Base-by-base conservation (phyloP, 2,113 vertebrate species). In the Anguilla japonica region DNA sequence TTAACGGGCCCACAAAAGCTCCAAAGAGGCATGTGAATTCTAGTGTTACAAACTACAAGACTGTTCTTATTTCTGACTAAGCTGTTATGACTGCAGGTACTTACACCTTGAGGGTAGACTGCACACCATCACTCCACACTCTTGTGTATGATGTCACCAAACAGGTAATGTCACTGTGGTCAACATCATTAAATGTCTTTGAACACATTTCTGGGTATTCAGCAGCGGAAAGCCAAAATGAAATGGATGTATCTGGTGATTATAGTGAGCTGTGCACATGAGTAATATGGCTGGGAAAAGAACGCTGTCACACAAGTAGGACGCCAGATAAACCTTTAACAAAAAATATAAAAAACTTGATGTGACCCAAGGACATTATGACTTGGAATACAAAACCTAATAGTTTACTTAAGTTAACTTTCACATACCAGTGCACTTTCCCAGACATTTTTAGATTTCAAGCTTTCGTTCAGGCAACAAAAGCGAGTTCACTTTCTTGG, bases 41-140 rank as follows among this genome's bases (percentile, higher is more conserved):
- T 9, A 29, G 6, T 75, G 71, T 75, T 9, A 75, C n/a, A 29
- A 34, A 46, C 63, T 9, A n/a, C 18, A 22, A 0, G 1, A 34
- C 46, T 29, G n/a, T 34, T 20, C 34, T 83, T 43, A 46, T 75
- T 34, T 50, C 41, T 56, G 34, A 81, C n/a, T 6, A n/a, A 20
- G 2, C 53, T 83, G 29, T 18, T 60, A 6, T 84, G 43, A 91
- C 95, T 94, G 82, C 91, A 99, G 98, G 98, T 29, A 99, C 98
- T 95, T 98, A 98, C 93, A 99, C 98, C 0, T 92, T 99, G 90
- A 96, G 98, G 92, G 96, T 98, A 79, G 98, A 99, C 92, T 99
- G 97, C 87, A 97, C 97, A 1, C 98, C 98, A 0, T 97, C 98
- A 87, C 95, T 99, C 83, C 93, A 98, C 93, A 96, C 94, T 7